Evolutionary conservation across 2,113 vertebrate genomes (phyloP).

Genomic region (Oncorhynchus tshawytscha): DNA sequence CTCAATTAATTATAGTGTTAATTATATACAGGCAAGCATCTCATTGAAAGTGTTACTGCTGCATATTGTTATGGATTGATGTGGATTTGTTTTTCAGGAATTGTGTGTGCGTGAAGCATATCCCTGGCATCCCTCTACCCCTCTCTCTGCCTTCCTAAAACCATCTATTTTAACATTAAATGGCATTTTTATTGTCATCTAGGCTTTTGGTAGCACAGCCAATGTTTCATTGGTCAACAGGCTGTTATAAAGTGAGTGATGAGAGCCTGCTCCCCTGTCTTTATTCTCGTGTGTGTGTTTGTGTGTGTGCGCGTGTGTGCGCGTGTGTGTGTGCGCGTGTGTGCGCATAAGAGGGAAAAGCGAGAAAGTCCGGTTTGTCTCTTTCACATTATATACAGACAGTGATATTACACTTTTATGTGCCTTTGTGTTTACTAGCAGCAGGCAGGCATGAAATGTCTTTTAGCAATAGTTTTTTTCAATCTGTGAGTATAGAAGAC

Average conservation of each 20-base stretch:
- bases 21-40: too few relatives aligned
- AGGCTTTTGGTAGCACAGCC: slow-evolving; percentile 57
- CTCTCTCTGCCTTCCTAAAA: neutral
- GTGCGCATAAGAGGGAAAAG: neutral
- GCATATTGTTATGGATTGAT: neutral
- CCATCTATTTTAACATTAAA: slow-evolving; percentile 69
- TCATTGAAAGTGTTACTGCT: too few relatives aligned
- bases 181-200: slow-evolving; percentile 64
- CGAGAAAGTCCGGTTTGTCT: too few relatives aligned
- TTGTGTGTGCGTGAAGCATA: neutral
- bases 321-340: neutral
- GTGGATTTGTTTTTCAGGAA: neutral
- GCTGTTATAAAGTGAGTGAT: slow-evolving; percentile 60
- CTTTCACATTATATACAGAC: too few relatives aligned
- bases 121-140: slow-evolving; percentile 1
- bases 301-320: too few relatives aligned
- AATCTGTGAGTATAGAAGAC: too few relatives aligned
- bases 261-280: neutral
- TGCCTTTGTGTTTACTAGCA: too few relatives aligned
- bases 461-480: too few relatives aligned
- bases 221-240: slow-evolving; percentile 62
- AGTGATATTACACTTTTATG: too few relatives aligned
- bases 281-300: slow-evolving; percentile 5
- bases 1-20: too few relatives aligned
- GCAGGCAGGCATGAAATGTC: too few relatives aligned